Conservation (phyloP, 2,797 vertebrate genomes). For the Luscinia luscinia region DNA sequence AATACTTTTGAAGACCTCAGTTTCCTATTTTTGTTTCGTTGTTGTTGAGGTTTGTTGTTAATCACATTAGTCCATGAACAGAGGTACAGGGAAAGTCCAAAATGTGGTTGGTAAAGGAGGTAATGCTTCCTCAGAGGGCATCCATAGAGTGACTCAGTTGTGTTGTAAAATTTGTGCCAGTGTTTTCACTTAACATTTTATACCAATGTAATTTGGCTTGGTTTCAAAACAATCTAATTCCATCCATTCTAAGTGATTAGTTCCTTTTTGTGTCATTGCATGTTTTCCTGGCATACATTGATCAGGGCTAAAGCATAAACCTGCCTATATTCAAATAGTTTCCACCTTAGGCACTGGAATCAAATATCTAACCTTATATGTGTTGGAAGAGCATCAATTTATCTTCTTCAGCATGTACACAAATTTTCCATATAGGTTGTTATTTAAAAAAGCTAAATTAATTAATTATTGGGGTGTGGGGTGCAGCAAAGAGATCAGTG, state of each 20-base stretch:
- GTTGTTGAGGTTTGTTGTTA: not conserved
- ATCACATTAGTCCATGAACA: not conserved
- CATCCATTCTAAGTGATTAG: not conserved
- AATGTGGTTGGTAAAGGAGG: not conserved
- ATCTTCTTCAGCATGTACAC: not conserved
- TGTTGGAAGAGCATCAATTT: not conserved
- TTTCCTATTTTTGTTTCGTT: not conserved
- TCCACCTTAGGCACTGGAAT: not conserved
- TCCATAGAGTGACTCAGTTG: rapidly evolving
- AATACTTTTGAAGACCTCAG: not conserved
- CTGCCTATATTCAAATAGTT: not conserved
- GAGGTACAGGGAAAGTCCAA: not conserved
- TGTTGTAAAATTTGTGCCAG: not conserved
- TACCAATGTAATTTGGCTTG: not conserved
- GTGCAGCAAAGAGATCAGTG: not conserved
- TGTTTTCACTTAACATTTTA: not conserved
- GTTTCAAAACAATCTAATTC: not conserved
- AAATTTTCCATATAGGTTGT: not conserved
- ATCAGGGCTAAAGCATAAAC: not conserved
- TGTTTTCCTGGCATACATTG: not conserved
- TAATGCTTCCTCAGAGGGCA: not conserved
- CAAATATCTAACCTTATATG: not conserved
- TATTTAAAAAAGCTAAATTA: not conserved
- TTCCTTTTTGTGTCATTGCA: not conserved
- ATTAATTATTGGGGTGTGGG: not conserved